Evolutionary conservation across 1,140 invertebrate genomes (phyloP), one percentile per base, ranked within the genome.

Genomic region (Contarinia nasturtii): DNA sequence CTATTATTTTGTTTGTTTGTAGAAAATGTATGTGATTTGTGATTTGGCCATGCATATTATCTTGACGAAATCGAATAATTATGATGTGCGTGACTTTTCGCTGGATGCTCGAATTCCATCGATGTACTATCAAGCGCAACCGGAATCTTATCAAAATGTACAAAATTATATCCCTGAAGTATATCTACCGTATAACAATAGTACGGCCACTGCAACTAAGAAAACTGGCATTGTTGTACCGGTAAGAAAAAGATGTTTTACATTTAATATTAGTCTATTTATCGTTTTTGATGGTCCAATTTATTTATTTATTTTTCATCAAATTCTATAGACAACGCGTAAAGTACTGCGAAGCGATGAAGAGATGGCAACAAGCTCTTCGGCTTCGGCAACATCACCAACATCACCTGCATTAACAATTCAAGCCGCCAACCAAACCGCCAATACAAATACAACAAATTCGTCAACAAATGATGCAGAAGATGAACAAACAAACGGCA

Each of bases 1-100:
- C 17, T 49, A 20, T 50, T 27, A 49, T 38, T 51, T 55, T 54
- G 49, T 52, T 53, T 57, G 57, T 48, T 65, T 70, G 7, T 63
- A 94, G 86, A 95, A 92, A 86, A 68, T 98, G 55, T 96, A 90
- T 82, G 84, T 90, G 38, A 79, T 93, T 44, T 95, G 91, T 71
- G 93, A 97, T 72, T 70, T 96, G 47, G 86, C 90, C 7, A 80
- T 92, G 68, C 82, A 86, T 49, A 71, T 96, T 49, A 80, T 96
- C 54, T 75, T 86, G 62, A 75, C 82, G 15, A 86, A 86, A 55
- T 80, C 86, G n/a, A 78, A 76, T 20, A 87, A 77, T 61, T 89
- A 87, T 61, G 86, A 91, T 55, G 69, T 90, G 65, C 87, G 88
- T 61, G 86, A 92, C 57, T 85, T 86, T 59, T 82, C 85, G 2